A percentile compares a stretch with the other conserved stretches of the same genome.
Evolutionary conservation across 1,140 invertebrate genomes (phyloP).

Genomic region (Pseudomyrmex concolor): DNA sequence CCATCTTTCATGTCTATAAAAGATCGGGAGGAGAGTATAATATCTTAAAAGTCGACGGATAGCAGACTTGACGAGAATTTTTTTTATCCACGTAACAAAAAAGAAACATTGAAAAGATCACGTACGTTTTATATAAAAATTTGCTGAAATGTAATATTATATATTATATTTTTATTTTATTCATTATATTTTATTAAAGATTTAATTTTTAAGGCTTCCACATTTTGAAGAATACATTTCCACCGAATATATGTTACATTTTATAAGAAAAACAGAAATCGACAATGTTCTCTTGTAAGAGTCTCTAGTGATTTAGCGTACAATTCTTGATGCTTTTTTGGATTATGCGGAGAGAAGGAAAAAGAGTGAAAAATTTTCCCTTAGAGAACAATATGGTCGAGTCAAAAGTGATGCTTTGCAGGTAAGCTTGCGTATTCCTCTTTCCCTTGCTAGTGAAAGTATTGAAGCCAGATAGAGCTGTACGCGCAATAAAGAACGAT

Average conservation of each 20-base stretch:
- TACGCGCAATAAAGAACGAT: slow-evolving; percentile 9
- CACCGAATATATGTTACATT: background rate
- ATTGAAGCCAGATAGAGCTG: background rate
- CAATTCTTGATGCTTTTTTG: slow-evolving; percentile 3
- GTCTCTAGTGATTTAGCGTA: background rate
- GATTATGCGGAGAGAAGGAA: background rate
- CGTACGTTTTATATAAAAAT: background rate
- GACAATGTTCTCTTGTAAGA: background rate
- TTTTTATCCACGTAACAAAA: slow-evolving; percentile 1
- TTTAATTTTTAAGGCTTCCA: background rate
- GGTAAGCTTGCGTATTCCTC: background rate
- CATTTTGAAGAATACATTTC: background rate
- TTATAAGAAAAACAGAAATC: background rate
- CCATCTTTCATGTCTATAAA: background rate
- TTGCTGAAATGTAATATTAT: background rate
- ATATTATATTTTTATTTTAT: background rate
- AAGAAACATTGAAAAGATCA: background rate
- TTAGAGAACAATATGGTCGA: slow-evolving; percentile 13
- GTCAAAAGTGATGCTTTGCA: slow-evolving; percentile 26
- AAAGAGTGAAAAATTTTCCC: slow-evolving; percentile 1
- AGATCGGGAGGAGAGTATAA: slow-evolving; percentile 4
- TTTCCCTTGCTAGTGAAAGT: background rate
- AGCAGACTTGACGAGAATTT: background rate
- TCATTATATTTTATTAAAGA: too few relatives aligned
- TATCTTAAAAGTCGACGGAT: slow-evolving; percentile 41